Evolutionary conservation across 23 tunicate genomes (phyloP), one percentile per base, ranked within the genome.

Genomic region (Oikopleura dioica): DNA sequence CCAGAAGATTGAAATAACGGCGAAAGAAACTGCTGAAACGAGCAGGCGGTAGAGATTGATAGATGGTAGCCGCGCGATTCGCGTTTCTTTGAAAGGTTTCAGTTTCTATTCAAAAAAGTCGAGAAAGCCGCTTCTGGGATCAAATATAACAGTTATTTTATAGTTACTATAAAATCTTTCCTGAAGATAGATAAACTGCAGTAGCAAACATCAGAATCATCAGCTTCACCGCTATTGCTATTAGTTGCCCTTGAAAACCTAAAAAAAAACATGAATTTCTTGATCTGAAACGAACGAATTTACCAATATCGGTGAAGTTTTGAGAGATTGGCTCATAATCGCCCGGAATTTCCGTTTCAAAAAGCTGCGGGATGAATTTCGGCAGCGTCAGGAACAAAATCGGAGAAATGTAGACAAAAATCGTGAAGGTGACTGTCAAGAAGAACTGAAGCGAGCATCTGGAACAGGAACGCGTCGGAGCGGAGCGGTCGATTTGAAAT

Each of bases 241-340:
- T 44, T 21, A 44, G 55, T 21, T 44, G 16, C 16, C 55, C 55
- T 21, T 44, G 55, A 9, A 21, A 44, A 44, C 55, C 55, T 44
- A 21, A 44, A 44, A 9, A 44, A 44, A 44, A 44, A 9, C 55
- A 44, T 44, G 9, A 44, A 44, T 44, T 63, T 63, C 33, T 28
- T 63, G 4, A 28, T 63, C 26, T 9, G 21, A 44, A 9, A 44
- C 9, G 16, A 63, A 12, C 16, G 26, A 63, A 16, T 21, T 63
- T 63, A 63, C 72, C 72, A 16, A 63, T 63, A 63, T 63, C 72
- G 29, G 72, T 63, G 5, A 63, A 31, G 33, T 63, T 31, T 28
- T 23, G 5, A 2, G 26, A 63, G 5, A n/a, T n/a, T n/a, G n/a
- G n/a, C n/a, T n/a, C n/a, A n/a, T n/a, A n/a, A n/a, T 21, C 26